These are phyloP conservation scores for Drosophila melanosoma DNA, from an alignment of 2,888 invertebrate genomes.

Conservation along the genomic window DNA sequence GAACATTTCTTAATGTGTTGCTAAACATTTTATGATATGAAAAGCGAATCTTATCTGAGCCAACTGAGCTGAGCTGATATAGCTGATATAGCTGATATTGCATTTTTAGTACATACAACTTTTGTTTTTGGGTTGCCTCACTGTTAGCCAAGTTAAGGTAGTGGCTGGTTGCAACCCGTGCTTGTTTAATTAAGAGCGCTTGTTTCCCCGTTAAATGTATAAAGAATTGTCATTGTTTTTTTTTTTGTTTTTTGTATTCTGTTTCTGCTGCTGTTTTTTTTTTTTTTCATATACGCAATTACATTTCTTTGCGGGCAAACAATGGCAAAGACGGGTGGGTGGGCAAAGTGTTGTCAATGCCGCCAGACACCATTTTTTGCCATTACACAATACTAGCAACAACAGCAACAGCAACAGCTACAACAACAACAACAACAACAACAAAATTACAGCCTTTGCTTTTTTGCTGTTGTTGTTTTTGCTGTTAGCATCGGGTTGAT, in stretches of 20 bases:
- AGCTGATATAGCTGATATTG: conserved; percentile 13
- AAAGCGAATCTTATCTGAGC: conserved; percentile 33
- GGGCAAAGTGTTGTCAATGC: conserved; percentile 59
- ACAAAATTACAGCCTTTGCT: conserved; percentile 25
- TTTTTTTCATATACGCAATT: conserved; percentile 62
- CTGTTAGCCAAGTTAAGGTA: conserved; percentile 67
- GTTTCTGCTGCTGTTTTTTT: neutral
- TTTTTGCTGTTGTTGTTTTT: conserved; percentile 7
- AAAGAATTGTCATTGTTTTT: conserved; percentile 70
- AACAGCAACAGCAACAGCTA: conserved; percentile 23
- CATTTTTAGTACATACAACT: neutral
- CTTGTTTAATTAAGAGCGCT: conserved; percentile 64
- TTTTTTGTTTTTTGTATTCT: neutral
- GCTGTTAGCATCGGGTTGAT: conserved; percentile 45
- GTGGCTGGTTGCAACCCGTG: conserved; percentile 55
- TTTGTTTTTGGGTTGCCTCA: conserved; percentile 47
- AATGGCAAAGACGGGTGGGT: conserved; percentile 24
- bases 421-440: conserved; percentile 25
- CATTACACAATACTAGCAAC: conserved; percentile 68
- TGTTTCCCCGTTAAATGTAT: conserved; percentile 32
- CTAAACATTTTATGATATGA: conserved; percentile 10
- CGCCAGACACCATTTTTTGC: conserved; percentile 53
- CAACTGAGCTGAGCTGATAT: conserved; percentile 13
- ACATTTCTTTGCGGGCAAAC: conserved; percentile 57
- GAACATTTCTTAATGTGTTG: conserved; percentile 37